Evolutionary conservation across 2,797 vertebrate species (phyloP), one percentile per base, ranked within the genome.

Genomic region (Hirundo rustica): DNA sequence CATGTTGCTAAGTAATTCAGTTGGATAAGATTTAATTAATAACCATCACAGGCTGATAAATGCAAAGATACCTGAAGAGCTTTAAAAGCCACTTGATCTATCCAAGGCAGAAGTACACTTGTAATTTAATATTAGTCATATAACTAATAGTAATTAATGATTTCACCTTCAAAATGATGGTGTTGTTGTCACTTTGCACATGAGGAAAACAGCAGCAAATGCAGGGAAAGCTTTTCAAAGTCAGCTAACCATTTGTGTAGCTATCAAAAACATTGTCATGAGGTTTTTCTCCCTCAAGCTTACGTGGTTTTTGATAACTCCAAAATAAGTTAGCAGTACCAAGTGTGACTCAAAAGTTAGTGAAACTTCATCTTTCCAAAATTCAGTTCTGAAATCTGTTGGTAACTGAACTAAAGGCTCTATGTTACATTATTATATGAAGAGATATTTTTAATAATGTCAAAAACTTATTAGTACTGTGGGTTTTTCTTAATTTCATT

Each of bases 31-130:
- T 79, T 75, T 74, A 93, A 79, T 73, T 90, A 92, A 66, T 86
- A 79, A 42, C 50, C 48, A 50, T 88, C 53, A 67, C 36, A 84
- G n/a, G 36, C 79, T 92, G 88, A 78, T 66, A 88, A 89, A 94
- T 58, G 40, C 10, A 78, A 68, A 88, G 64, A 27, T 85, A 71
- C 4, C 4, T 67, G 78, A 89, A 92, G 80, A 74, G 45, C 48
- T 89, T 92, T 94, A 95, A 94, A 96, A 92, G 83, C 74, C 86
- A 91, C 81, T 90, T 92, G 85, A 90, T 89, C 55, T 75, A 84
- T 89, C 67, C 50, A 77, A 79, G 32, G 22, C 34, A 91, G 55
- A 76, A 82, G 29, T 87, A 91, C 60, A 79, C 58, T 78, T 78
- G 16, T 64, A 61, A 47, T 94, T 87, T 82, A 76, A n/a, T 88